Percentiles rank a stretch among this genome's conserved stretches.
Evolutionary conservation across 2,797 vertebrate species (phyloP).

Genomic region (Lutjanus argentimaculatus): DNA sequence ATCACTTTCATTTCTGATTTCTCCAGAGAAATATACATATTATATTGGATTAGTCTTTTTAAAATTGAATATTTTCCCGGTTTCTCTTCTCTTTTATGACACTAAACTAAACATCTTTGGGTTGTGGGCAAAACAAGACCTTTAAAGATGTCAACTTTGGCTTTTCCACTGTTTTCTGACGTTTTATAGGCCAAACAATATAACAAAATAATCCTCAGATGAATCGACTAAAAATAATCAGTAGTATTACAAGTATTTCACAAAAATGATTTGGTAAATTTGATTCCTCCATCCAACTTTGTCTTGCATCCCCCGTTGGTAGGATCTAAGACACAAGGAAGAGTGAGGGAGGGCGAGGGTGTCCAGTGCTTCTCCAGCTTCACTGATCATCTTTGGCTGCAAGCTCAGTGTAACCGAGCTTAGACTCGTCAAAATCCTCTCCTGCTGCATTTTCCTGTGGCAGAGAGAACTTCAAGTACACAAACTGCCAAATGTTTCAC

Average conservation of each 20-base stretch:
- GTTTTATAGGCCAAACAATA: too few relatives aligned
- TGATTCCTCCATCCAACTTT: neutral
- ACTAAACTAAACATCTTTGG: too few relatives aligned
- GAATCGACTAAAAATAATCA: too few relatives aligned
- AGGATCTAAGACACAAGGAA: neutral
- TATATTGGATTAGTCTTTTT: too few relatives aligned
- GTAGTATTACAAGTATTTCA: neutral
- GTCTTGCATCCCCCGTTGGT: neutral
- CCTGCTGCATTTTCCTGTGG: constrained; percentile 25
- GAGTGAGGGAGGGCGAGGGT: neutral
- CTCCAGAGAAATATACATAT: too few relatives aligned
- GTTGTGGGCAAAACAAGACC: too few relatives aligned
- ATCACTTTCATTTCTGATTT: too few relatives aligned
- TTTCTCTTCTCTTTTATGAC: too few relatives aligned
- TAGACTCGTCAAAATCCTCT: constrained; percentile 14
- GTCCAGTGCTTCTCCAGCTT: constrained; percentile 1
- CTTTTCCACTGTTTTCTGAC: too few relatives aligned
- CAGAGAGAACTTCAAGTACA: constrained; percentile 20
- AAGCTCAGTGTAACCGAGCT: neutral
- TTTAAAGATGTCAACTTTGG: too few relatives aligned
- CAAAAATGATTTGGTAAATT: neutral
- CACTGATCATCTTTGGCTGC: constrained; percentile 23
- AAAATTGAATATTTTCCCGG: too few relatives aligned
- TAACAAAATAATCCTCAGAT: too few relatives aligned
- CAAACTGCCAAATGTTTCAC: constrained; percentile 24